These are phyloP conservation scores for Uria lomvia DNA, from an alignment of 2,113 vertebrate genomes.

Conservation along the genomic window DNA sequence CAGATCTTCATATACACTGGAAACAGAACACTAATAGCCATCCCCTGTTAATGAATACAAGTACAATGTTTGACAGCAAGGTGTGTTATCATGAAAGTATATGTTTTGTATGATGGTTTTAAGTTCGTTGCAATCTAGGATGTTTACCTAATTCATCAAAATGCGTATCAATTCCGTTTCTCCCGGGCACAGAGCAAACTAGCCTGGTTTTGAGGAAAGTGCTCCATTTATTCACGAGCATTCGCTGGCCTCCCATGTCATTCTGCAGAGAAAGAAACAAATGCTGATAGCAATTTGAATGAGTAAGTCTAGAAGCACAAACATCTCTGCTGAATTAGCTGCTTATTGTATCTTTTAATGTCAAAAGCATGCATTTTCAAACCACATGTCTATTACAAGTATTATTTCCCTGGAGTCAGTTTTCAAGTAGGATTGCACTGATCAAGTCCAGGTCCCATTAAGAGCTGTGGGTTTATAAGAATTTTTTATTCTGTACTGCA, in stretches of 20 bases:
- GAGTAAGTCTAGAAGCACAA: constrained; percentile 40
- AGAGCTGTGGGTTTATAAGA: constrained; percentile 1
- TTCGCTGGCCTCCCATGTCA: constrained; percentile 91
- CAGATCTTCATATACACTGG: background rate
- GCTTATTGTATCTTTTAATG: background rate
- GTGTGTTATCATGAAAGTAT: background rate
- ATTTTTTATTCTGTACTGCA: background rate
- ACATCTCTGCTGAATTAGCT: background rate
- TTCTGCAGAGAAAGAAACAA: constrained; percentile 77
- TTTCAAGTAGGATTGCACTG: constrained; percentile 1
- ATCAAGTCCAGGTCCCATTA: constrained; percentile 14
- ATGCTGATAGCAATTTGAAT: background rate
- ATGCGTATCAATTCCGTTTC: constrained; percentile 91
- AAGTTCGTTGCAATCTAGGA: background rate
- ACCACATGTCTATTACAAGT: background rate
- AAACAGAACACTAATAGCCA: background rate
- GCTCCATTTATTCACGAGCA: constrained; percentile 95
- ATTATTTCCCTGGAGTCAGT: background rate
- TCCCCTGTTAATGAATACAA: background rate
- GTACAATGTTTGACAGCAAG: background rate
- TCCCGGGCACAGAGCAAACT: constrained; percentile 90
- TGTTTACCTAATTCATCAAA: constrained; percentile 93
- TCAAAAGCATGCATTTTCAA: constrained; percentile 1
- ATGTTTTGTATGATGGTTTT: background rate
- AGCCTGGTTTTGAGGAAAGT: constrained; percentile 93